These are phyloP conservation scores for Calyptomena viridis DNA, from an alignment of 2,113 vertebrate genomes.

Conservation along the genomic window DNA sequence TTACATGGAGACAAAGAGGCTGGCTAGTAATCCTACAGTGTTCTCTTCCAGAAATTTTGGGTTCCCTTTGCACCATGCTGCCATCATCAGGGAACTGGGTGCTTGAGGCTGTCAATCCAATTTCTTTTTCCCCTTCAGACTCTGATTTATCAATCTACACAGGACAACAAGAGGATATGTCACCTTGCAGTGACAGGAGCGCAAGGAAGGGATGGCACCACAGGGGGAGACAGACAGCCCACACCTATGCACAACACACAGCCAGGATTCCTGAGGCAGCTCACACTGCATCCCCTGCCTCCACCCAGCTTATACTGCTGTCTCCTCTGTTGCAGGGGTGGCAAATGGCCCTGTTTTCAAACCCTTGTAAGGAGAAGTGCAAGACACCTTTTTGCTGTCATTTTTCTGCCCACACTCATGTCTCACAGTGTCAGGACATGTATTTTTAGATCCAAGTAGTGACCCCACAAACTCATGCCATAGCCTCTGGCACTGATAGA, in stretches of 20 bases:
- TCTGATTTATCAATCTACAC: too few species aligned
- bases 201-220: not conserved
- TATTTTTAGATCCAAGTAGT: not conserved
- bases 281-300: not conserved
- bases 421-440: not conserved
- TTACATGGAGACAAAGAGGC: not conserved
- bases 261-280: not conserved
- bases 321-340: not conserved
- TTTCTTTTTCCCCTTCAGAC: not conserved
- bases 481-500: not conserved
- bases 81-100: not conserved
- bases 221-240: not conserved
- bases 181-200: not conserved
- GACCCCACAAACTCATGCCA: not conserved
- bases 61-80: not conserved
- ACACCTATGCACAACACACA: rapidly evolving
- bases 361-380: not conserved
- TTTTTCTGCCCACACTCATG: not conserved
- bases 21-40: not conserved
- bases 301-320: not conserved
- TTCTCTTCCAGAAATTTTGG: not conserved
- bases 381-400: rapidly evolving
- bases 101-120: not conserved
- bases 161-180: not conserved
- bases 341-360: not conserved